Evolutionary conservation across 2,888 invertebrate species (phyloP).

Genomic region (Chymomyza fuscimana): DNA sequence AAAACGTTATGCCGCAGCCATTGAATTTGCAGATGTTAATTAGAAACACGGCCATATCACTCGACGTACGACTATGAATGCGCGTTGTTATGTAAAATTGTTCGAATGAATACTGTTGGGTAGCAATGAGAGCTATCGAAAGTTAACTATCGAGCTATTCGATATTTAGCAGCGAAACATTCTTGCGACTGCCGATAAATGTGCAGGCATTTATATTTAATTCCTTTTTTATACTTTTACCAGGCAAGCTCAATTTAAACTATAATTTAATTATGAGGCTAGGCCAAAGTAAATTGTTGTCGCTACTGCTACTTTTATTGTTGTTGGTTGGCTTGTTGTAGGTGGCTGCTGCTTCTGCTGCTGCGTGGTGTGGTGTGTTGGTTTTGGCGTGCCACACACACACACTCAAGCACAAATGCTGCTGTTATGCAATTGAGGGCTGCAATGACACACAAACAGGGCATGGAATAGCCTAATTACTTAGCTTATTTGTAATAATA

Average conservation of each 20-base stretch:
- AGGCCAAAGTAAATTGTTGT: neutral
- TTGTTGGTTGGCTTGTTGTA: constrained; percentile 12
- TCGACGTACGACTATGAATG: constrained; percentile 78
- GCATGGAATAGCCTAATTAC: constrained; percentile 18
- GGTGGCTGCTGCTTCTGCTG: constrained; percentile 15
- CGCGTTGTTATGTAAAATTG: constrained; percentile 59
- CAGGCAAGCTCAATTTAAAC: neutral
- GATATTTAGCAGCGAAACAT: constrained; percentile 45
- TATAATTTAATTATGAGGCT: neutral
- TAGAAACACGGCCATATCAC: constrained; percentile 92
- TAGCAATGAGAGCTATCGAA: constrained; percentile 39
- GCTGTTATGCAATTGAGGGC: constrained; percentile 77
- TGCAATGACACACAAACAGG: constrained; percentile 47
- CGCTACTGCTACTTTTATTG: constrained; percentile 13
- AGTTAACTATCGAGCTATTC: constrained; percentile 42
- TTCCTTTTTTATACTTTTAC: neutral
- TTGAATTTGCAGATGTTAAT: constrained; percentile 93
- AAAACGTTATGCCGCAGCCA: constrained; percentile 91
- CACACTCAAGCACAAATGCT: constrained; percentile 60
- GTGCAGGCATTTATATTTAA: neutral
- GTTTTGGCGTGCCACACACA: constrained; percentile 54
- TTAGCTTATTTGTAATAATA: constrained; percentile 17
- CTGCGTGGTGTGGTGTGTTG: constrained; percentile 54
- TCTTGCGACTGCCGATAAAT: constrained; percentile 19
- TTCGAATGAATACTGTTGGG: constrained; percentile 57